Conservation (phyloP, 2,113 vertebrate genomes). For the Saccopteryx bilineata region DNA sequence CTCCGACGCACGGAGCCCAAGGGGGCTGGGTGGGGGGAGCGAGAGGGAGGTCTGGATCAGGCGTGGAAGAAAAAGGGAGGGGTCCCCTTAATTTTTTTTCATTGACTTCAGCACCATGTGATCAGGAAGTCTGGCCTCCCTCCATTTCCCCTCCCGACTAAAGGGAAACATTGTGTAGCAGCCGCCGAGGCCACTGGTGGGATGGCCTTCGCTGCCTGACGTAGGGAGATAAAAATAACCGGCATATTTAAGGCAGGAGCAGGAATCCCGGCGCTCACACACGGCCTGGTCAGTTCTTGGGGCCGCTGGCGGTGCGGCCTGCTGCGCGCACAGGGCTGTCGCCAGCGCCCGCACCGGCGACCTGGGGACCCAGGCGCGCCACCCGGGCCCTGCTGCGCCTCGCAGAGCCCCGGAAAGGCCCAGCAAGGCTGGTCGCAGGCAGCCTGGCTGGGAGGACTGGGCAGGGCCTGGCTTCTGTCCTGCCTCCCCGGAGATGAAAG, state of each 20-base stretch:
- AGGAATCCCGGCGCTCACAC: conserved; percentile 97
- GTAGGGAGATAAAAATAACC: conserved; percentile 99
- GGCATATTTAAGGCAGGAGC: conserved; percentile 97
- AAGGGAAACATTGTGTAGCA: conserved; percentile 96
- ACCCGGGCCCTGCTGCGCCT: not conserved
- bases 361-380: not conserved
- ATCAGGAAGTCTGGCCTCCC: conserved; percentile 97
- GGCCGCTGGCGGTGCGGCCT: conserved; percentile 79
- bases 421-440: not conserved
- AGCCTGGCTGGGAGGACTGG: not conserved
- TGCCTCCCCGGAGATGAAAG: not conserved
- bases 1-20: conserved; percentile 82
- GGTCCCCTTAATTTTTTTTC: conserved; percentile 86
- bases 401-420: not conserved
- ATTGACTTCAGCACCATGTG: conserved; percentile 93
- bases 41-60: conserved; percentile 76
- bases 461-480: not conserved
- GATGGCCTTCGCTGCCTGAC: conserved; percentile 92
- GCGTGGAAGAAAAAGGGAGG: conserved; percentile 76
- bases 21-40: conserved; percentile 74
- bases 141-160: conserved; percentile 97
- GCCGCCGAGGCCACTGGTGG: conserved; percentile 88
- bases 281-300: conserved; percentile 89
- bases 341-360: not conserved
- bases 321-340: conserved; percentile 54